Evolutionary conservation across 1,140 invertebrate species (phyloP).

Genomic region (Bombus waltoni): DNA sequence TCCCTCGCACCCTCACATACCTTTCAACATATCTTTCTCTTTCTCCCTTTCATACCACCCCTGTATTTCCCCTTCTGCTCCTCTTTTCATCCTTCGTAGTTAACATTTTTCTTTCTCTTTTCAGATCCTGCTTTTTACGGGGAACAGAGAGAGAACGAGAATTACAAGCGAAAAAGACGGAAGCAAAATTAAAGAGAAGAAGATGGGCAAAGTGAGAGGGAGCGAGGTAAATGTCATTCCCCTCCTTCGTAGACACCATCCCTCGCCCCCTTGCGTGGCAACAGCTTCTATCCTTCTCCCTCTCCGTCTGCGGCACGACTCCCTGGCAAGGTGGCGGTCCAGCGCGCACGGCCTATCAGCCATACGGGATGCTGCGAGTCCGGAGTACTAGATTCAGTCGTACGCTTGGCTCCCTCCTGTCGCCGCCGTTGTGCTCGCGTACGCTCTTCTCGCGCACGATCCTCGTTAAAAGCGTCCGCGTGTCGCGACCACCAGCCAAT

Average conservation of each 20-base stretch:
- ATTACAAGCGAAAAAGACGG: background rate
- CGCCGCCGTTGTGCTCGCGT: constrained; percentile 24
- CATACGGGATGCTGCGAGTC: constrained; percentile 66
- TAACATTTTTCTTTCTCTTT: background rate
- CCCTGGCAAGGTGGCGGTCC: constrained; percentile 65
- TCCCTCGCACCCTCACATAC: background rate
- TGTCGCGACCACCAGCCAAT: constrained; percentile 42
- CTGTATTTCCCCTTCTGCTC: too few species aligned
- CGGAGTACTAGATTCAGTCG: constrained; percentile 65
- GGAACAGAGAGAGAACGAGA: background rate
- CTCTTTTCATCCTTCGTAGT: background rate
- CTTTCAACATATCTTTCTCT: background rate
- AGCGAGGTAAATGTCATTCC: background rate
- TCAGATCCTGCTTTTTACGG: background rate
- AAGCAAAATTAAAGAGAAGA: background rate
- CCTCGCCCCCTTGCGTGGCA: background rate
- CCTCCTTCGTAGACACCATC: background rate
- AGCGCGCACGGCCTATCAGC: constrained; percentile 59
- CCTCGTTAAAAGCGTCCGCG: constrained; percentile 43
- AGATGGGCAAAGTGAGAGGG: background rate
- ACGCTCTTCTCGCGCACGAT: constrained; percentile 18
- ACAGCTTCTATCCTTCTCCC: constrained; percentile 43
- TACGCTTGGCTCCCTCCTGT: constrained; percentile 64
- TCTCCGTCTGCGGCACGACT: constrained; percentile 49
- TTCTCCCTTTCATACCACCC: background rate